Evolutionary conservation across 2,113 vertebrate species (phyloP).

Genomic region (Motacilla alba): DNA sequence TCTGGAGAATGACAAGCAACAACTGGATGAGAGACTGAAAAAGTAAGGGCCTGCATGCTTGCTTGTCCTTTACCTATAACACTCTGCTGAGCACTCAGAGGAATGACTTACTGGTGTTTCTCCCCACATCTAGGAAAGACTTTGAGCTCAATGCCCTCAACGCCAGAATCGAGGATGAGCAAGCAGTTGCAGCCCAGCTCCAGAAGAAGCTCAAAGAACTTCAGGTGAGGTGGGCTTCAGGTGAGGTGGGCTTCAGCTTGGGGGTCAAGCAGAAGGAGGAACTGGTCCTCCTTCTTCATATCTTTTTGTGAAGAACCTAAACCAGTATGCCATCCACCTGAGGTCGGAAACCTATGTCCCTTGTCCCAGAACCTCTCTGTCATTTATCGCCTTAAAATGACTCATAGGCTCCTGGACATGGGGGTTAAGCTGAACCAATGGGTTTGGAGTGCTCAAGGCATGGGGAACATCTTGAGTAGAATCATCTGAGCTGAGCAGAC

Average conservation of each 20-base stretch:
- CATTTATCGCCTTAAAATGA: not conserved
- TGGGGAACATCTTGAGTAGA: not conserved
- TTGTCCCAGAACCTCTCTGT: not conserved
- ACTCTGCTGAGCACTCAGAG: not conserved
- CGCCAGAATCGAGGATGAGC: slow-evolving; percentile 74
- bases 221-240: slow-evolving; percentile 72
- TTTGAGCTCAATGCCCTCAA: slow-evolving; percentile 32
- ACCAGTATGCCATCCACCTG: not conserved
- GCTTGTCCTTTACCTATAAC: not conserved
- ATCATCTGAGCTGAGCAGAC: not conserved
- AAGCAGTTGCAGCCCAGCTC: slow-evolving; percentile 78
- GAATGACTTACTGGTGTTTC: not conserved
- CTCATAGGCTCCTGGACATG: not conserved
- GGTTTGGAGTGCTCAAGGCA: not conserved
- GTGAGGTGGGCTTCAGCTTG: slow-evolving; percentile 48
- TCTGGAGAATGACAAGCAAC: slow-evolving; percentile 80
- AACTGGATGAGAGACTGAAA: slow-evolving; percentile 77
- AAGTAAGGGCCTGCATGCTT: not conserved
- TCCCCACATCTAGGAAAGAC: slow-evolving; percentile 75
- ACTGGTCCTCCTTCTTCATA: not conserved
- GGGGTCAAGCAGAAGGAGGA: not conserved
- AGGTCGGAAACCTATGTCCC: not conserved
- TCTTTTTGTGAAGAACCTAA: not conserved
- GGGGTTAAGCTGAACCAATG: not conserved
- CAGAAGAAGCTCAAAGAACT: slow-evolving; percentile 91